Conservation (phyloP, 1,140 invertebrate species). For the Battus philenor region DNA sequence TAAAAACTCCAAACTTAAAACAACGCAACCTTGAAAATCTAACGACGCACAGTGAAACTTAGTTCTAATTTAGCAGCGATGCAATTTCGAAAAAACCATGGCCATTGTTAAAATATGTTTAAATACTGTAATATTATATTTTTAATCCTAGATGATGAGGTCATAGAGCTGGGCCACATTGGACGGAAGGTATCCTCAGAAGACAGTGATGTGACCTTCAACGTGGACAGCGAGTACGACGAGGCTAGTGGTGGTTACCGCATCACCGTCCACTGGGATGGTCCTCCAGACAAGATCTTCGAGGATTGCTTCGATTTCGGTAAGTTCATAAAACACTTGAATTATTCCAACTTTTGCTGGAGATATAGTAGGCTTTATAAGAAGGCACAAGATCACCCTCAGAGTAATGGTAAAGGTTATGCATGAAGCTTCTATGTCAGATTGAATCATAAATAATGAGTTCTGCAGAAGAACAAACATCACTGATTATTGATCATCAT, state of each 20-base stretch:
- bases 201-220: constrained; percentile 41
- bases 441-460: too few species aligned
- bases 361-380: too few species aligned
- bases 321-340: constrained; percentile 28
- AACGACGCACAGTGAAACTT: too few species aligned
- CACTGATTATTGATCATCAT: too few species aligned
- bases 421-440: not conserved
- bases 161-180: constrained; percentile 32
- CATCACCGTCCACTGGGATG: constrained; percentile 53
- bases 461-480: too few species aligned
- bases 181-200: constrained; percentile 36
- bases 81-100: too few species aligned
- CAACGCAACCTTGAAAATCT: too few species aligned
- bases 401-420: not conserved
- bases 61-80: too few species aligned
- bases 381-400: too few species aligned
- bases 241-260: constrained; percentile 38
- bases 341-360: too few species aligned
- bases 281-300: constrained; percentile 48
- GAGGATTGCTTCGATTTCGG: constrained; percentile 65
- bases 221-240: constrained; percentile 30
- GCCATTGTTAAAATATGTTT: too few species aligned
- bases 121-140: not conserved
- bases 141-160: constrained; percentile 15
- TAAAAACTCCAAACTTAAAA: too few species aligned